Base-by-base conservation (phyloP, 1,140 invertebrate genomes). In the Rhagoletis pomonella region DNA sequence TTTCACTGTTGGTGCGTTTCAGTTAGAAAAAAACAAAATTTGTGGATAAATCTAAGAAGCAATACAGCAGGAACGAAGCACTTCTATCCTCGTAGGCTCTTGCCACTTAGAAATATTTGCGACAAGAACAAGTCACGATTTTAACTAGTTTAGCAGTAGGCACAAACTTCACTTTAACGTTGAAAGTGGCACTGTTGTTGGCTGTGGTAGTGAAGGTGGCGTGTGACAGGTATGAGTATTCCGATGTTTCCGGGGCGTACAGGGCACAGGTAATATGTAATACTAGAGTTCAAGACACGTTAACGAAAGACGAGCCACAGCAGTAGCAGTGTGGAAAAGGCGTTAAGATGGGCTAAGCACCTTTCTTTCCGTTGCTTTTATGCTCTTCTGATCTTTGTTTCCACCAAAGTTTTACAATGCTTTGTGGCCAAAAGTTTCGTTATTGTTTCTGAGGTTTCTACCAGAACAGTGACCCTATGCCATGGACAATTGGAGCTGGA, bases 71-170 rank as follows among this genome's bases (percentile, higher is more conserved):
- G 3, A 73, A 44, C 12, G 4, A 73, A 14, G 44, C 73, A 81
- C 44, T 81, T 81, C 44, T 12, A 55, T 6, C 42, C 9, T 55
- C n/a, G 44, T 50, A 44, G n/a, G 73, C 44, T 55, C 7, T 47
- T 55, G 6, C 47, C 6, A 81, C 12, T 50, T 3, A 14, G 14
- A 50, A 50, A 47, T 47, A n/a, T 77, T 77, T 77, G 1, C 4
- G 4, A 77, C 73, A 81, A 55, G 73, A 81, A 81, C 73, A 55
- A 81, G 73, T 81, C 73, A 55, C 73, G 7, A 55, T 29, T 81
- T 55, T 50, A 55, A 55, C 73, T 55, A 55, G 47, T 55, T 4
- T 55, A 55, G 50, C 50, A 55, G 50, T 55, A 2, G 50, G 5
- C 50, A 29, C 69, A 17, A 47, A 73, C 44, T 19, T 50, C 47